A percentile compares a stretch with the other conserved stretches of the same genome.
Conservation (phyloP, 2,797 vertebrate species). For the Setipinna tenuifilis region DNA sequence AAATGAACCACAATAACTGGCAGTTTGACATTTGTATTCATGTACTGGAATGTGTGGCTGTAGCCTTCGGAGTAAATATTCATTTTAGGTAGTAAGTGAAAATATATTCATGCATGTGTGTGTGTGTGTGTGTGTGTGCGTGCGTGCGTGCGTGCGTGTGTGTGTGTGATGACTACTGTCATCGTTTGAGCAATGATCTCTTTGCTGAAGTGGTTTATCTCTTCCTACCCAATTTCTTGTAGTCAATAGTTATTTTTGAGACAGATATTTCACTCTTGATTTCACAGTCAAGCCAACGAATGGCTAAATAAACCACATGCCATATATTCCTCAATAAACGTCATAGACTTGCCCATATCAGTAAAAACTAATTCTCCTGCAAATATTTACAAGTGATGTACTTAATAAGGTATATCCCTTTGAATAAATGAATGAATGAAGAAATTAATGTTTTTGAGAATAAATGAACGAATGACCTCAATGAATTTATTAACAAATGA, state of each 20-base stretch:
- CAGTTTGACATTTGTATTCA: constrained; percentile 25
- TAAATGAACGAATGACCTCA: too few relatives aligned
- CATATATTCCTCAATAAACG: neutral
- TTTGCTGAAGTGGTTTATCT: neutral
- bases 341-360: neutral
- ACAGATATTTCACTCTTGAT: neutral
- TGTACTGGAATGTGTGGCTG: neutral
- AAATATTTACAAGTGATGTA: neutral
- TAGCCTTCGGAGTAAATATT: neutral
- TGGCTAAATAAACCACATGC: neutral
- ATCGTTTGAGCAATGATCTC: neutral
- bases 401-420: neutral
- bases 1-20: constrained; percentile 4
- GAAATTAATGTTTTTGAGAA: neutral
- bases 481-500: too few relatives aligned
- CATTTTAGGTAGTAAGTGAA: neutral
- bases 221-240: neutral
- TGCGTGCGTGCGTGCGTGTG: neutral
- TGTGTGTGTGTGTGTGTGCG: too few relatives aligned
- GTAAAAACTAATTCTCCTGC: neutral
- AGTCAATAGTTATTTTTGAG: neutral
- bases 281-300: neutral
- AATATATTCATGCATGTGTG: constrained; percentile 1
- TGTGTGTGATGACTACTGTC: neutral
- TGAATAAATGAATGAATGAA: neutral